phyloP scores from a whole-genome alignment of 2,113 vertebrate genomes.

The Propithecus coquereli region DNA sequence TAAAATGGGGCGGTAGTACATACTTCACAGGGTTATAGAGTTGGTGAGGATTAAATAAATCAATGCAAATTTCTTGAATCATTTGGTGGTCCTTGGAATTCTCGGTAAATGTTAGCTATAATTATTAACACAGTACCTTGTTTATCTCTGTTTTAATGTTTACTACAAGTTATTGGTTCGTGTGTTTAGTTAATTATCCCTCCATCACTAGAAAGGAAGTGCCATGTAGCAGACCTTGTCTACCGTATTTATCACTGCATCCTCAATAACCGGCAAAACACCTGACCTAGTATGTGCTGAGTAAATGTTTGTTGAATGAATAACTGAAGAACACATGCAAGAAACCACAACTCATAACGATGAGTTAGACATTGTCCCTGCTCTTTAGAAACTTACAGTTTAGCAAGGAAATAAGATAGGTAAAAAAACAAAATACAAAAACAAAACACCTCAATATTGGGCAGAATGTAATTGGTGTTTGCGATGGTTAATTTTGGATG shows the following conservation, averaged over 20 bases:
- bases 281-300: rapidly evolving
- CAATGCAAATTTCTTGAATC: not conserved
- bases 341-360: not conserved
- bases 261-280: too few species aligned
- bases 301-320: not conserved
- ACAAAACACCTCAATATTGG: not conserved
- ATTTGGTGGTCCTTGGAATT: not conserved
- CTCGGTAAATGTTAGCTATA: not conserved
- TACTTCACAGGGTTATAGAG: not conserved
- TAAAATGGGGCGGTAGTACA: not conserved
- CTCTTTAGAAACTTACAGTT: not conserved
- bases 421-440: not conserved
- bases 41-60: not conserved
- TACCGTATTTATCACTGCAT: rapidly evolving
- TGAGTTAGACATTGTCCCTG: not conserved
- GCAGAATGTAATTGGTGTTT: not conserved
- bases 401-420: not conserved
- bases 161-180: not conserved
- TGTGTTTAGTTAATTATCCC: not conserved
- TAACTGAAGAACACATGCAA: not conserved
- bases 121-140: not conserved
- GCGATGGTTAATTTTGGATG: not conserved
- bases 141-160: not conserved
- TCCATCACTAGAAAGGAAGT: not conserved
- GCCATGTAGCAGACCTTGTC: not conserved